Conservation (phyloP, 2,113 vertebrate species). For the Taxidea taxus region DNA sequence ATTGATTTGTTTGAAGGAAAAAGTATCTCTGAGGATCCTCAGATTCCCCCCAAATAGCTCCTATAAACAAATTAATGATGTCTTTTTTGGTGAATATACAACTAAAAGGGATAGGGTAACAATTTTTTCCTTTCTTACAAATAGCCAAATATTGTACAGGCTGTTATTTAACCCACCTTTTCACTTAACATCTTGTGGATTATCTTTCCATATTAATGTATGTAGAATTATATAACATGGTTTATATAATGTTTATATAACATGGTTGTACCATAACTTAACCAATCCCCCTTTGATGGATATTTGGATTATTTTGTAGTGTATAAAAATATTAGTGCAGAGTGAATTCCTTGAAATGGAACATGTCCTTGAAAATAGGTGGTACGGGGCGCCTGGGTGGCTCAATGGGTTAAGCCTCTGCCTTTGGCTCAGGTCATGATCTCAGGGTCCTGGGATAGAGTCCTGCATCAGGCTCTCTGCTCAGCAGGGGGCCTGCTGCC, state of each 20-base stretch:
- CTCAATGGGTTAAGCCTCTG: too few species aligned
- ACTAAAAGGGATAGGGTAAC: neutral
- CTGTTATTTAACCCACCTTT: neutral
- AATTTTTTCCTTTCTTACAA: neutral
- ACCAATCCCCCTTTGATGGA: neutral
- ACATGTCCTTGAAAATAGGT: neutral
- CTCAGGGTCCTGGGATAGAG: too few species aligned
- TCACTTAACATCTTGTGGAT: neutral
- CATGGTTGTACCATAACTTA: neutral
- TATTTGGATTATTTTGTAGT: neutral
- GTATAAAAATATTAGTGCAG: neutral
- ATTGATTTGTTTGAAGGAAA: neutral
- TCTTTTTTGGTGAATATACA: neutral
- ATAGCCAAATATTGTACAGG: neutral
- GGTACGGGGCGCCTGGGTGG: too few species aligned
- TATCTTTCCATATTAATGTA: neutral
- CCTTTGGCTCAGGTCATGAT: too few species aligned
- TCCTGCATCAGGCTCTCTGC: too few species aligned
- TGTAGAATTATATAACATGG: neutral
- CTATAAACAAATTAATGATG: neutral
- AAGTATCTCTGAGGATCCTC: neutral
- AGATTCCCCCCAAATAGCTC: neutral
- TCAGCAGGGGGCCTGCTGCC: too few species aligned
- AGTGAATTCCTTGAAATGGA: neutral
- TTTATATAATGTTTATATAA: neutral